Evolutionary conservation across 2,888 invertebrate species (phyloP).

Genomic region (Folsomia manolachei): DNA sequence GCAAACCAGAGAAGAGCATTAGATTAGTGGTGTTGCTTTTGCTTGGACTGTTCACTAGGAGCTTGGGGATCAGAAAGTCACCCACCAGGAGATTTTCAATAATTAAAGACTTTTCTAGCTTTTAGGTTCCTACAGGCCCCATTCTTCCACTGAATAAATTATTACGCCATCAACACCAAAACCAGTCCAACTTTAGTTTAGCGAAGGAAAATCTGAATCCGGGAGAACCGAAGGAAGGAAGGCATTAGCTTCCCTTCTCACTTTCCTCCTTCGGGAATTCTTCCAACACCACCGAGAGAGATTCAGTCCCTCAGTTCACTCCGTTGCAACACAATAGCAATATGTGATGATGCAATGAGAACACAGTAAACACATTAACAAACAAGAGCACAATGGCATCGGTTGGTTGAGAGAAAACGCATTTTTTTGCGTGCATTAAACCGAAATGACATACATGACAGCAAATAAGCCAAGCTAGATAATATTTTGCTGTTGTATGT

Average conservation of each 20-base stretch:
- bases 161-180: slow-evolving; percentile 42
- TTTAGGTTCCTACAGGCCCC: slow-evolving; percentile 17
- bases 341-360: neutral
- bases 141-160: slow-evolving; percentile 45
- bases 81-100: slow-evolving; percentile 43
- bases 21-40: slow-evolving; percentile 38
- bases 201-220: slow-evolving; percentile 11
- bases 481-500: too few species aligned
- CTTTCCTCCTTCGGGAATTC: slow-evolving; percentile 27
- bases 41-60: too few species aligned
- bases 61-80: slow-evolving; percentile 37
- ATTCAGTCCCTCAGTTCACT: slow-evolving; percentile 30
- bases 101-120: slow-evolving; percentile 41
- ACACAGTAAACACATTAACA: slow-evolving; percentile 1
- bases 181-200: neutral
- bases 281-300: slow-evolving; percentile 8
- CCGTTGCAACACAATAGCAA: neutral
- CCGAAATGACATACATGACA: neutral
- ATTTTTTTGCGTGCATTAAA: neutral
- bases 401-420: neutral
- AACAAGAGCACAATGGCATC: neutral
- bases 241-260: slow-evolving; percentile 24
- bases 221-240: slow-evolving; percentile 18
- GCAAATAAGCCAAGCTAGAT: neutral
- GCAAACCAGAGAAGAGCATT: neutral